Percentiles rank a stretch among this genome's conserved stretches.
phyloP scores from a whole-genome alignment of 2,888 invertebrate genomes.

The Stegana nigrithorax region DNA sequence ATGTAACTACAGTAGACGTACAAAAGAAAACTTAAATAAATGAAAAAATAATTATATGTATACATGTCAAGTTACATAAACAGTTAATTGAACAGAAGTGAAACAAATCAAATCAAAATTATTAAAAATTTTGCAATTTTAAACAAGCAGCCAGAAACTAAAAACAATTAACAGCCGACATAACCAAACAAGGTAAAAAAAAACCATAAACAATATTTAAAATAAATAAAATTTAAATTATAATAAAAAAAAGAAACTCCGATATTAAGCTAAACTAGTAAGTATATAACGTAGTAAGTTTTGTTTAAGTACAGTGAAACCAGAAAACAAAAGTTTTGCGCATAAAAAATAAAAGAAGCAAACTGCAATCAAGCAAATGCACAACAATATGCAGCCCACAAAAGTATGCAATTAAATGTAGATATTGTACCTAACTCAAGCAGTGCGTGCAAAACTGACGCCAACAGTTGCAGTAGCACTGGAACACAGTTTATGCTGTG shows the following conservation, averaged over 20 bases:
- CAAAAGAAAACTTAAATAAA: conserved; percentile 15
- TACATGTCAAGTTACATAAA: conserved; percentile 1
- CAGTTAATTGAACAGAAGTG: background rate
- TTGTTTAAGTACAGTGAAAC: conserved; percentile 42
- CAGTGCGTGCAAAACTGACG: background rate
- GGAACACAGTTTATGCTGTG: background rate
- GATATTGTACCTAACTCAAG: conserved; percentile 5
- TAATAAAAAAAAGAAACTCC: background rate
- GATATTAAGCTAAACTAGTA: conserved; percentile 53
- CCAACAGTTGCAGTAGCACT: background rate
- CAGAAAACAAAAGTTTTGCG: too few relatives aligned
- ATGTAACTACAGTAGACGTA: conserved; percentile 22
- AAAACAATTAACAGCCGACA: conserved; percentile 36
- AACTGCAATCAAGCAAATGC: too few relatives aligned
- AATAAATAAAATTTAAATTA: conserved; percentile 8
- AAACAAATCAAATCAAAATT: conserved; percentile 1
- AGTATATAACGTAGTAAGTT: conserved; percentile 44
- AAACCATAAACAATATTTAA: conserved; percentile 29
- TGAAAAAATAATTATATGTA: background rate
- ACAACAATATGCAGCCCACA: too few relatives aligned
- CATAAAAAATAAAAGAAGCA: too few relatives aligned
- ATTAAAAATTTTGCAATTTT: conserved; percentile 45
- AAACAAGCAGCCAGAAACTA: conserved; percentile 52
- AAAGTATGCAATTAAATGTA: too few relatives aligned
- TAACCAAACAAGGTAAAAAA: conserved; percentile 51